These are phyloP conservation scores for Silurus aristotelis DNA, from an alignment of 2,797 vertebrate genomes.

Conservation along the genomic window DNA sequence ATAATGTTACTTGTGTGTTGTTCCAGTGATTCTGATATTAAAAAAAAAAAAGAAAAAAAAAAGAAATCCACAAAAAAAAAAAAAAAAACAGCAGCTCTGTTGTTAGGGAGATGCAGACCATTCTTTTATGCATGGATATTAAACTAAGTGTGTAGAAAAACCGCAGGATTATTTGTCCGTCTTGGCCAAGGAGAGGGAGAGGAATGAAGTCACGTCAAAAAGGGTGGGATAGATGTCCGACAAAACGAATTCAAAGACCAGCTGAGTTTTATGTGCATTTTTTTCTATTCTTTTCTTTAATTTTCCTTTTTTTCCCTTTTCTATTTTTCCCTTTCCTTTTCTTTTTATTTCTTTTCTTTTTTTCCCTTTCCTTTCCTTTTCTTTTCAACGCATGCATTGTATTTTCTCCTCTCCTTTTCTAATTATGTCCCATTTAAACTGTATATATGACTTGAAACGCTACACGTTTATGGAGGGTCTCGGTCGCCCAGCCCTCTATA, in stretches of 20 bases:
- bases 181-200: slow-evolving; percentile 65
- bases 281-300: slow-evolving; percentile 29
- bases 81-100: slow-evolving; percentile 66
- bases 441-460: slow-evolving; percentile 43
- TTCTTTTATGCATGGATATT: slow-evolving; percentile 81
- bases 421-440: slow-evolving; percentile 45
- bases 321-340: slow-evolving; percentile 29
- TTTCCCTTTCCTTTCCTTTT: slow-evolving; percentile 19
- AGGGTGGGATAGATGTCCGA: slow-evolving; percentile 37
- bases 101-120: slow-evolving; percentile 64
- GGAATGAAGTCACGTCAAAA: slow-evolving; percentile 53
- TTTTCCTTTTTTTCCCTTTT: slow-evolving; percentile 16
- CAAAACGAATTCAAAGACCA: slow-evolving; percentile 33
- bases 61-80: slow-evolving; percentile 42
- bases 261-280: slow-evolving; percentile 53
- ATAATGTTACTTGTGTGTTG: slow-evolving; percentile 70
- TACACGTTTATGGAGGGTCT: slow-evolving; percentile 19
- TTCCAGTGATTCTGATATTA: slow-evolving; percentile 74
- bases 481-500: slow-evolving; percentile 22
- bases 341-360: slow-evolving; percentile 19
- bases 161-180: slow-evolving; percentile 72
- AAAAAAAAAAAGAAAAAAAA: slow-evolving; percentile 60
- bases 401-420: slow-evolving; percentile 56
- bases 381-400: slow-evolving; percentile 42
- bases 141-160: slow-evolving; percentile 77